Percentiles rank a stretch among this genome's conserved stretches.
Evolutionary conservation across 1,140 invertebrate species (phyloP).

Genomic region (Drosophila sproati): DNA sequence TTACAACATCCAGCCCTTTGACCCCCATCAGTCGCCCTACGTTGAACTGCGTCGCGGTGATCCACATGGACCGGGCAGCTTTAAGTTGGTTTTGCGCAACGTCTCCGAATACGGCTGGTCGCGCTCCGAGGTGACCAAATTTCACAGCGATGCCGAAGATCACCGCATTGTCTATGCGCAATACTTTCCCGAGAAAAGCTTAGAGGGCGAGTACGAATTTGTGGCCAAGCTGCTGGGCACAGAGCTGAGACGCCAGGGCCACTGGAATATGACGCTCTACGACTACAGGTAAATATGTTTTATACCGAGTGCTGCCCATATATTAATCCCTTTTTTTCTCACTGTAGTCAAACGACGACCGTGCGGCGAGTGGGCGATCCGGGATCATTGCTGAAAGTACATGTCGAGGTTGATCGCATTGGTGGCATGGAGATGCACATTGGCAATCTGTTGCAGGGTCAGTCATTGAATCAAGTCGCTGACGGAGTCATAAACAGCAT

Average conservation of each 20-base stretch:
- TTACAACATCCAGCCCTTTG: constrained; percentile 90
- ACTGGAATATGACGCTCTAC: constrained; percentile 90
- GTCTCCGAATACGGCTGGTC: constrained; percentile 92
- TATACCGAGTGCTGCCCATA: neutral
- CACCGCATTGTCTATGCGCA: constrained; percentile 90
- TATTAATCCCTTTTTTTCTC: constrained; percentile 4
- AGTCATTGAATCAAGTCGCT: constrained; percentile 87
- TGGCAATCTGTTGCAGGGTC: constrained; percentile 88
- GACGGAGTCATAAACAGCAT: constrained; percentile 88
- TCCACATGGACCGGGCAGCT: constrained; percentile 86
- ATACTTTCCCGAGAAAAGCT: constrained; percentile 91
- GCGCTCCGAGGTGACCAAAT: constrained; percentile 90
- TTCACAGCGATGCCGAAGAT: constrained; percentile 89
- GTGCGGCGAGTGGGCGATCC: constrained; percentile 86
- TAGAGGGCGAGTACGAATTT: constrained; percentile 89
- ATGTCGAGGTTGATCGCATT: constrained; percentile 90
- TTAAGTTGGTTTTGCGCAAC: constrained; percentile 89
- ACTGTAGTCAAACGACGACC: constrained; percentile 88
- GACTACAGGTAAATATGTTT: constrained; percentile 86
- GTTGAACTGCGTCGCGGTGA: constrained; percentile 88
- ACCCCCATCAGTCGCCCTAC: constrained; percentile 90
- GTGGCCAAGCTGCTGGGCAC: constrained; percentile 87
- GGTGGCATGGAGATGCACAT: constrained; percentile 91
- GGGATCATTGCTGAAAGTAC: constrained; percentile 86
- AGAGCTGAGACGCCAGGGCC: constrained; percentile 87